Percentiles rank a stretch among this genome's conserved stretches.
Conservation (phyloP, 2,113 vertebrate genomes). For the Alethe castanea region DNA sequence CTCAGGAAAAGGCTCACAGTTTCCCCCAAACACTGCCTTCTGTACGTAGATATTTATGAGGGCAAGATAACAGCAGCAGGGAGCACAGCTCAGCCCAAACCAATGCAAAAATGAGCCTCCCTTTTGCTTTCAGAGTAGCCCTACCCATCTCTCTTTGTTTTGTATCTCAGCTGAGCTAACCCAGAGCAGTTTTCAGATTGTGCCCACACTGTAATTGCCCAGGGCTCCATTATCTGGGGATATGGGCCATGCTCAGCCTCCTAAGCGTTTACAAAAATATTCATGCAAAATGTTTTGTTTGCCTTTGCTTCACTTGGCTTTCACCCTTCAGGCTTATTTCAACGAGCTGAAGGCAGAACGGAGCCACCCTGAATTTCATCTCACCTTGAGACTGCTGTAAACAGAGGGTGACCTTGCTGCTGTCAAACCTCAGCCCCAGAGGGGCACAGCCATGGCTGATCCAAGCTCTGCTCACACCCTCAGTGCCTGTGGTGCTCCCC, state of each 20-base stretch:
- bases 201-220: neutral
- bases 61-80: neutral
- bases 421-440: neutral
- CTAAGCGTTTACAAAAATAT: neutral
- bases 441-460: neutral
- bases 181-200: neutral
- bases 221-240: neutral
- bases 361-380: neutral
- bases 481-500: accelerated
- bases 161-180: neutral
- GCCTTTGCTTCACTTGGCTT: neutral
- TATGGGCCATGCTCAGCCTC: neutral
- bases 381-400: neutral
- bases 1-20: neutral
- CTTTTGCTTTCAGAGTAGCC: neutral
- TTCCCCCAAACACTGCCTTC: neutral
- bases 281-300: neutral
- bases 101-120: neutral
- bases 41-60: neutral
- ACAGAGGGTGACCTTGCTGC: neutral
- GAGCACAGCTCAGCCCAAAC: neutral
- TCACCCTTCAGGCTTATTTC: neutral
- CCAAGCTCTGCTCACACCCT: neutral
- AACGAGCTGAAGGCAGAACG: neutral
- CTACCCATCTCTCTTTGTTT: neutral